phyloP scores from a whole-genome alignment of 2,888 invertebrate species.

The Clunio marinus region DNA sequence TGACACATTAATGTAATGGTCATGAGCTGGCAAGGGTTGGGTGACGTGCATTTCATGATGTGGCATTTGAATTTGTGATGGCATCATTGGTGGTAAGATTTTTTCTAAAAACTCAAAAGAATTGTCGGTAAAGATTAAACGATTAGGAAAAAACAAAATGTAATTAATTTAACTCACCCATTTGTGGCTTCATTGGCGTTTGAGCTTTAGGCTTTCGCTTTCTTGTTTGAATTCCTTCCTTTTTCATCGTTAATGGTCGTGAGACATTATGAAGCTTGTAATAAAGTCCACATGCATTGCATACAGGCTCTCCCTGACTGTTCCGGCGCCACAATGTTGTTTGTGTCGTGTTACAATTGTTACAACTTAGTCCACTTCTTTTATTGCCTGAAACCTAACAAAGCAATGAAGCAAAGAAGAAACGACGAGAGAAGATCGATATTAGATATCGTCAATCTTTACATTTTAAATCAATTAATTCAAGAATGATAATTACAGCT shows the following conservation, averaged over 20 bases:
- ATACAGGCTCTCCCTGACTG: slow-evolving; percentile 38
- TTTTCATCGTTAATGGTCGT: slow-evolving; percentile 96
- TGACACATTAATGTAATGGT: slow-evolving; percentile 39
- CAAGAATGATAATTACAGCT: slow-evolving; percentile 36
- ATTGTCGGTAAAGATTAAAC: neutral
- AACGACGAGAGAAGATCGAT: slow-evolving; percentile 16
- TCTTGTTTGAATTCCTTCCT: slow-evolving; percentile 96
- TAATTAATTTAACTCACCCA: slow-evolving; percentile 11
- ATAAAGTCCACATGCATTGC: slow-evolving; percentile 43
- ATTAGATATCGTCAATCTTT: slow-evolving; percentile 38
- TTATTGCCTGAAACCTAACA: slow-evolving; percentile 46
- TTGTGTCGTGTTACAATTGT: slow-evolving; percentile 39
- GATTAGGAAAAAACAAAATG: neutral
- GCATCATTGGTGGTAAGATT: slow-evolving; percentile 45
- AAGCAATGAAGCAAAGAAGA: slow-evolving; percentile 2
- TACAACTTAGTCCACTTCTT: slow-evolving; percentile 46
- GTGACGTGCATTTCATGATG: slow-evolving; percentile 40
- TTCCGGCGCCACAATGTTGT: slow-evolving; percentile 39
- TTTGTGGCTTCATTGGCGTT: slow-evolving; percentile 32
- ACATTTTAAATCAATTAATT: slow-evolving; percentile 39
- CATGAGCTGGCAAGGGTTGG: slow-evolving; percentile 39
- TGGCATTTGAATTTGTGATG: slow-evolving; percentile 47
- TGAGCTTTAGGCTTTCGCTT: slow-evolving; percentile 82
- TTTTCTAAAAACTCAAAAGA: slow-evolving; percentile 36
- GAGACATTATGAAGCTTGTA: slow-evolving; percentile 57